These are phyloP conservation scores for Alitta virens DNA, from an alignment of 2,888 invertebrate genomes.

Conservation along the genomic window DNA sequence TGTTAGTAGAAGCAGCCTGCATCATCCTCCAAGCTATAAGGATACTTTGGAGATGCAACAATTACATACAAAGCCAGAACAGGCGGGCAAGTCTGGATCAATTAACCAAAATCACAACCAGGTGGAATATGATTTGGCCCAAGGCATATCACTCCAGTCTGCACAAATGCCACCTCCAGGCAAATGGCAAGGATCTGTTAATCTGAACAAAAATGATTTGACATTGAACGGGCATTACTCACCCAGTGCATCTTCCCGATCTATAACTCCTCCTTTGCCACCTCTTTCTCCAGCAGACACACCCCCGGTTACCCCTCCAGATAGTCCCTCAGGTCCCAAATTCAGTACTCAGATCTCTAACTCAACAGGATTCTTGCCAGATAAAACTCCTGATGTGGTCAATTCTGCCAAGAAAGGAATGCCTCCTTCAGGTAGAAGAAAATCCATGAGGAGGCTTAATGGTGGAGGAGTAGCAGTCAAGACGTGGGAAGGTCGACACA, in stretches of 20 bases:
- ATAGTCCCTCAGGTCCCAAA: slow-evolving; percentile 2
- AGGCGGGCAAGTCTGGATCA: background rate
- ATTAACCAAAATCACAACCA: background rate
- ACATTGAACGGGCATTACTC: slow-evolving; percentile 4
- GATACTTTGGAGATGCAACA: too few relatives aligned
- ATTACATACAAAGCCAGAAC: too few relatives aligned
- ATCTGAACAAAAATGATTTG: background rate
- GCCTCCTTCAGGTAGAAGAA: slow-evolving; percentile 3
- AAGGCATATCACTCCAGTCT: slow-evolving; percentile 1
- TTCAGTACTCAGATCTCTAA: too few relatives aligned
- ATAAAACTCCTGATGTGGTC: slow-evolving; percentile 19
- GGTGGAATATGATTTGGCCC: slow-evolving; percentile 2
- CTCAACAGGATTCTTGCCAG: too few relatives aligned
- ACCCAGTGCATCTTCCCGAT: slow-evolving; percentile 21
- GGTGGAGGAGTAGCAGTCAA: background rate
- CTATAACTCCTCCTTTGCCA: slow-evolving; percentile 41
- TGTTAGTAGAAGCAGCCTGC: background rate
- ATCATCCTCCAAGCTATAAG: background rate
- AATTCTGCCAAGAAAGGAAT: slow-evolving; percentile 13
- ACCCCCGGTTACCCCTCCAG: slow-evolving; percentile 31
- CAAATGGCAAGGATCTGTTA: slow-evolving; percentile 12
- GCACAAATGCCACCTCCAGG: background rate
- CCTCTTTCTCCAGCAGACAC: slow-evolving; percentile 39
- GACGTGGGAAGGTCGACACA: slow-evolving; percentile 13
- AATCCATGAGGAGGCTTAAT: background rate